Evolutionary conservation across 64 coral and sea anemone species (phyloP).

Genomic region (Exaiptasia diaphana): DNA sequence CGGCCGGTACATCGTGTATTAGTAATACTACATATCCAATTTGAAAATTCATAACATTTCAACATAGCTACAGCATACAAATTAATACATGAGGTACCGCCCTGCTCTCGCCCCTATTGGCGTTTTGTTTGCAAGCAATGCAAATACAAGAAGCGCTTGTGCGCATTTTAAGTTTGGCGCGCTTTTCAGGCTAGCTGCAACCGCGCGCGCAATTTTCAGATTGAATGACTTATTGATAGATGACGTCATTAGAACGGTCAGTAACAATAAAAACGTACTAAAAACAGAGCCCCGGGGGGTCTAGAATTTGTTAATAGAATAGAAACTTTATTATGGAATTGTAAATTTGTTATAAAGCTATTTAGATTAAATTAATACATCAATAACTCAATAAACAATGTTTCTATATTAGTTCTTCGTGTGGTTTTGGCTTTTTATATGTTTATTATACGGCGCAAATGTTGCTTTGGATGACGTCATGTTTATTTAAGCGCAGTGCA

Average conservation of each 20-base stretch:
- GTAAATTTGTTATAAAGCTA: conserved; percentile 16
- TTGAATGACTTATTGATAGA: neutral
- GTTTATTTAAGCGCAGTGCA: too few relatives aligned
- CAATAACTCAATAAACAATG: neutral
- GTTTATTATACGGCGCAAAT: too few relatives aligned
- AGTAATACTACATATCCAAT: neutral
- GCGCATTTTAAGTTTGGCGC: neutral
- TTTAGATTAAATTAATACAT: conserved; percentile 18
- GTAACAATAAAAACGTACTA: neutral
- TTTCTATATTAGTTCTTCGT: too few relatives aligned
- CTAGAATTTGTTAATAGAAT: neutral
- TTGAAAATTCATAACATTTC: too few relatives aligned
- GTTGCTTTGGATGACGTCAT: too few relatives aligned
- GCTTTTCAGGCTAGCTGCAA: neutral
- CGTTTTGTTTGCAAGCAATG: too few relatives aligned
- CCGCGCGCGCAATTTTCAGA: neutral
- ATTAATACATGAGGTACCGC: too few relatives aligned
- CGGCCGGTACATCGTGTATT: neutral
- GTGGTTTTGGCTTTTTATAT: too few relatives aligned
- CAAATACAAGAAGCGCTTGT: too few relatives aligned
- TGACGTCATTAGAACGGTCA: neutral
- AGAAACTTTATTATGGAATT: conserved; percentile 13
- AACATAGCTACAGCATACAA: too few relatives aligned
- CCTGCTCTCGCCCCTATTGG: too few relatives aligned
- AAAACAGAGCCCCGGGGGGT: neutral